Evolutionary conservation across 2,888 invertebrate genomes (phyloP).

Genomic region (Hartigia nigra): DNA sequence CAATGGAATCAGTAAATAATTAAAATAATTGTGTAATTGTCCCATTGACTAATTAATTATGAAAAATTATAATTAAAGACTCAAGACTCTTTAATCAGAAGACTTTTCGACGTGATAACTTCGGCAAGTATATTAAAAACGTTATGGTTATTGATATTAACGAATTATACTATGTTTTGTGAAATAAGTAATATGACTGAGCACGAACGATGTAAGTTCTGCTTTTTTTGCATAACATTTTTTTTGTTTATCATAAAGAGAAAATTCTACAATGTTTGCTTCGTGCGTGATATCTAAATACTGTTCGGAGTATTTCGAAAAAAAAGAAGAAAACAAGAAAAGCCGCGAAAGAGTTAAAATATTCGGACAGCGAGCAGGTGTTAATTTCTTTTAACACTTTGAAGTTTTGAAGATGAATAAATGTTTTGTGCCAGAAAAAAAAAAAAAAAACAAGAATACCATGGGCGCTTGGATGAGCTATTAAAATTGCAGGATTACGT

Average conservation of each 20-base stretch:
- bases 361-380: neutral
- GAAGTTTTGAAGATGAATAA: neutral
- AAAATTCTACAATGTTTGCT: neutral
- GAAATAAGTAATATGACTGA: neutral
- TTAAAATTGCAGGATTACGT: neutral
- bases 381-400: neutral
- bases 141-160: conserved; percentile 20
- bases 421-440: neutral
- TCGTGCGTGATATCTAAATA: neutral
- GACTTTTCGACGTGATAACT: conserved; percentile 22
- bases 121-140: conserved; percentile 21
- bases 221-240: conserved; percentile 17
- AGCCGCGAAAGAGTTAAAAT: too few species aligned
- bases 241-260: conserved; percentile 31
- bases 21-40: neutral
- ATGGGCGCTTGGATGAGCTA: neutral
- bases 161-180: neutral
- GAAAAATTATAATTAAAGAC: neutral
- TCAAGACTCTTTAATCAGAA: neutral
- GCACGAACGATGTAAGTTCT: neutral
- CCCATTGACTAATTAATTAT: neutral
- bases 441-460: neutral
- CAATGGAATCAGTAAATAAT: neutral
- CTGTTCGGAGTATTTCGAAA: neutral
- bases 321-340: too few species aligned